These are phyloP conservation scores for Erebia aethiops DNA, from an alignment of 2,888 invertebrate species.

Conservation along the genomic window DNA sequence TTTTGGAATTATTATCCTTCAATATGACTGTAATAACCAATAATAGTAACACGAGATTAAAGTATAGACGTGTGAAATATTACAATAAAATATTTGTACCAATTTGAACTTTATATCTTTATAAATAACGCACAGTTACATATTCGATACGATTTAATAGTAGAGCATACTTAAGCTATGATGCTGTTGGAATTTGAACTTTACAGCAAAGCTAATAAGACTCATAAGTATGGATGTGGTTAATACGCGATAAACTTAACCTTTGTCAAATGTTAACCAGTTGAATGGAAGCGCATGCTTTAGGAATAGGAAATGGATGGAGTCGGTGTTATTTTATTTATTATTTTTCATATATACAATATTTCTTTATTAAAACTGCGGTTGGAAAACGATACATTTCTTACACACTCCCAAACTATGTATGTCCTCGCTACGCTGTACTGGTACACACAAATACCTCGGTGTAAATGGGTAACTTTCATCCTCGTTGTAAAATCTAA, in stretches of 20 bases:
- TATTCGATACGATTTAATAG: slow-evolving; percentile 4
- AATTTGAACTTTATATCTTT: slow-evolving; percentile 9
- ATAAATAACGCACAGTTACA: slow-evolving; percentile 13
- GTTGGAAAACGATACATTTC: too few relatives aligned
- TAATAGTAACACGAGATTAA: slow-evolving; percentile 22
- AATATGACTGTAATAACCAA: slow-evolving; percentile 32
- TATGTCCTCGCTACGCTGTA: too few relatives aligned
- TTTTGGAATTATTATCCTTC: slow-evolving; percentile 23
- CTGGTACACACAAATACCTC: too few relatives aligned
- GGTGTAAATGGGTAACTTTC: too few relatives aligned
- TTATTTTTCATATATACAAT: too few relatives aligned
- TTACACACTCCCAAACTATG: too few relatives aligned
- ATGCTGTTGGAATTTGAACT: slow-evolving; percentile 26
- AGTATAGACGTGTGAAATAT: slow-evolving; percentile 24
- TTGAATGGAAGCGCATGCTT: slow-evolving; percentile 53
- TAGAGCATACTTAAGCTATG: not conserved
- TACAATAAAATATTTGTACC: not conserved
- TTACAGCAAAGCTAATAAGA: slow-evolving; percentile 9
- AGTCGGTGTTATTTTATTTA: slow-evolving; percentile 39
- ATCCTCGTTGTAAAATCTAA: too few relatives aligned
- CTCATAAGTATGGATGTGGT: slow-evolving; percentile 19
- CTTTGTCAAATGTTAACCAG: slow-evolving; percentile 69
- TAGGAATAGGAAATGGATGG: slow-evolving; percentile 42
- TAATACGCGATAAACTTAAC: slow-evolving; percentile 58
- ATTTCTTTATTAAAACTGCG: too few relatives aligned